Evolutionary conservation across 2,797 vertebrate species (phyloP).

Genomic region (Valencia hispanica): DNA sequence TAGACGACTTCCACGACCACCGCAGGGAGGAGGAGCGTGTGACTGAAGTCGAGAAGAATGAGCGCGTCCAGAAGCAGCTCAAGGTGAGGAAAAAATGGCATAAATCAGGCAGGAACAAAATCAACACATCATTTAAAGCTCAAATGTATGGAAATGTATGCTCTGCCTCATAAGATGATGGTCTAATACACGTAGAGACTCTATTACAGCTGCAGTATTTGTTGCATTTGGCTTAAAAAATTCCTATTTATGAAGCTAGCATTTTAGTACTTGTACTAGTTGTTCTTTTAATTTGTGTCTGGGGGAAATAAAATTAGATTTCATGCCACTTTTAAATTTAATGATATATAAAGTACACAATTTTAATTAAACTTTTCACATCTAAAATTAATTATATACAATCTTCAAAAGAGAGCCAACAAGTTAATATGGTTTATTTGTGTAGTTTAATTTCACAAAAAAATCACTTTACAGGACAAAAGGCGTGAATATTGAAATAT

Average conservation of each 20-base stretch:
- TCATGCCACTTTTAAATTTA: background rate
- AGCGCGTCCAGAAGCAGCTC: slow-evolving; percentile 91
- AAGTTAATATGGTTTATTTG: background rate
- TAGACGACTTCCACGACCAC: slow-evolving; percentile 86
- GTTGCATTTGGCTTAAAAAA: background rate
- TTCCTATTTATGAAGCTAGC: background rate
- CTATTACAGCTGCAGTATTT: too few species aligned
- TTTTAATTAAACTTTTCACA: background rate
- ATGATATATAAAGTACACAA: background rate
- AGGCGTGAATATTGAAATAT: too few species aligned
- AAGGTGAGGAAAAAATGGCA: slow-evolving; percentile 78
- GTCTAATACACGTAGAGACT: too few species aligned
- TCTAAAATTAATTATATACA: background rate
- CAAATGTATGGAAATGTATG: background rate
- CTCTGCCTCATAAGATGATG: background rate
- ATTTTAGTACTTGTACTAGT: background rate
- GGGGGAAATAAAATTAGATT: too few species aligned
- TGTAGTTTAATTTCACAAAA: background rate
- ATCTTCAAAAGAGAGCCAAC: background rate
- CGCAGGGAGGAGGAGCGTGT: slow-evolving; percentile 89
- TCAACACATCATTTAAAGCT: background rate
- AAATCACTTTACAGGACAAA: background rate
- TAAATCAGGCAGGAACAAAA: background rate
- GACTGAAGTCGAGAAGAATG: slow-evolving; percentile 94
- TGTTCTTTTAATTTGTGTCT: background rate